Conservation (phyloP, 2,888 invertebrate species). For the Nudaria mundana region DNA sequence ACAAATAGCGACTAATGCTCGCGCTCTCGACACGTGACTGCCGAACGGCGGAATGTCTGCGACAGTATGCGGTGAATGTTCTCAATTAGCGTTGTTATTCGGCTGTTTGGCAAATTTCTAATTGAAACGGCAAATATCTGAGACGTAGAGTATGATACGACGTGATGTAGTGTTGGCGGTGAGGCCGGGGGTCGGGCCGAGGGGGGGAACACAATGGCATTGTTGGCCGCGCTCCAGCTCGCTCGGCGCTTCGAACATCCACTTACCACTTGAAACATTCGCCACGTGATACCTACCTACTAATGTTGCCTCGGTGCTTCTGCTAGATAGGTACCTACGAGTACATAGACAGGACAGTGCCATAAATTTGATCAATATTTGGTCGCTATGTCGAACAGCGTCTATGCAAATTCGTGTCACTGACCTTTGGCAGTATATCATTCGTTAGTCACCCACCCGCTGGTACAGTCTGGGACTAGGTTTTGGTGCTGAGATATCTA, state of each 20-base stretch:
- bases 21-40: constrained; percentile 31
- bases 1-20: constrained; percentile 32
- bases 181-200: constrained; percentile 13
- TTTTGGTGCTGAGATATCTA: constrained; percentile 28
- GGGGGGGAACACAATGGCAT: constrained; percentile 31
- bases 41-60: constrained; percentile 37
- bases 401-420: constrained; percentile 16
- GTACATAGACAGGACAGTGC: no score
- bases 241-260: constrained; percentile 18
- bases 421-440: constrained; percentile 7
- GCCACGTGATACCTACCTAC: constrained; percentile 1
- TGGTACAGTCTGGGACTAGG: constrained; percentile 20
- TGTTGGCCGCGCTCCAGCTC: constrained; percentile 43
- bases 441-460: constrained; percentile 31
- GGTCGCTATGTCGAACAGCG: constrained; percentile 4
- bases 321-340: no score
- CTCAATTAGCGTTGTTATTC: constrained; percentile 57
- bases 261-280: constrained; percentile 22
- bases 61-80: constrained; percentile 47
- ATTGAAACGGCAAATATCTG: constrained; percentile 54
- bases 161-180: constrained; percentile 26
- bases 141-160: constrained; percentile 40
- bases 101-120: constrained; percentile 55
- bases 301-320: no score
- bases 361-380: constrained; percentile 4